Base-by-base conservation (phyloP, 2,797 vertebrate species). In the Sebastes trivittatus region DNA sequence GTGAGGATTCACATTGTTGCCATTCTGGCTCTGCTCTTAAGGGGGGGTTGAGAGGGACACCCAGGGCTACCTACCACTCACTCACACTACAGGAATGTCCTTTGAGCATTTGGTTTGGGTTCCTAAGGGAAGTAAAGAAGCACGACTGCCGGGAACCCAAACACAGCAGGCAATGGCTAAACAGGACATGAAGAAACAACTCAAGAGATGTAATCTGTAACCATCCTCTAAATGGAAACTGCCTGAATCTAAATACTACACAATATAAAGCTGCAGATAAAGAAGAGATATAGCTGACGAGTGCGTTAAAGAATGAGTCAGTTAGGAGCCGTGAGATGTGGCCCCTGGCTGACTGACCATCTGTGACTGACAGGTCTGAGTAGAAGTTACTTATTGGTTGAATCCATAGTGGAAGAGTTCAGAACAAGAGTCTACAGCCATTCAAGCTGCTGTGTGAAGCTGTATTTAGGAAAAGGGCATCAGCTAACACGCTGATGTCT, bases 151-250 rank as follows among this genome's bases (percentile, higher is more conserved):
- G 62, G 64, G 58, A 78, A 86, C 55, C 73, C 68, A 88, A 89
- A 81, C 75, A 85, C 65, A 88, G 67, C 75, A 81, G 72, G 49
- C 58, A 5, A 69, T 11, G 27, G 62, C 80, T 81, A 75, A 88
- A 89, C 65, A 78, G 68, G 73, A 83, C 75, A 55, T 32, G 75
- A 71, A 69, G 73, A 82, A 75, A 85, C 75, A 80, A 78, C 79
- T 86, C 32, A 7, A 77, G 63, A 86, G 78, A 81, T 75, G 58
- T 63, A 71, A 88, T 89, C 85, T 88, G 74, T 77, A 30, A 82
- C 83, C 52, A 8, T 46, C 76, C 32, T 72, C 46, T 22, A 68
- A 78, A 81, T 46, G 46, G 49, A 67, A 73, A 79, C 25, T 55
- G 56, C 29, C 23, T 42, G 27, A 2, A 81, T 79, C 29, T 61